Percentiles rank a stretch among this genome's conserved stretches.
Conservation (phyloP, 1,140 invertebrate species). For the Aphaenogaster rudis region DNA sequence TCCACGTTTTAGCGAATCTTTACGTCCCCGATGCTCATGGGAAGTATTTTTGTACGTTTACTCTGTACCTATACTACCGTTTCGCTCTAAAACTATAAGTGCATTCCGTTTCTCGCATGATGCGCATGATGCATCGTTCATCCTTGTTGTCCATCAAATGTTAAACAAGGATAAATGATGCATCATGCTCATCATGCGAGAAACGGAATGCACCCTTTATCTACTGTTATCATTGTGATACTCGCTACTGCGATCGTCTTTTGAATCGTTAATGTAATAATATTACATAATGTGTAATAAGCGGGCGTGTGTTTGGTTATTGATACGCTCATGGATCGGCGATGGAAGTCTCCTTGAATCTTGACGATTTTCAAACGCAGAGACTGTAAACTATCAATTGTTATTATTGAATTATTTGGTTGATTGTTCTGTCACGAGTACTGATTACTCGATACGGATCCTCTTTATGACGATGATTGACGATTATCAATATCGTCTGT, state of each 20-base stretch:
- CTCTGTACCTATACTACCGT: conserved; percentile 81
- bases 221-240: conserved; percentile 84
- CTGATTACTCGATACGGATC: conserved; percentile 17
- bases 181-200: too few relatives aligned
- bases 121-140: too few relatives aligned
- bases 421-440: conserved; percentile 59
- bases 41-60: conserved; percentile 85
- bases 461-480: conserved; percentile 58
- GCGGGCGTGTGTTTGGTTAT: conserved; percentile 68
- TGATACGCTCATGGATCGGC: conserved; percentile 55
- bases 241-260: conserved; percentile 77
- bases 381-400: conserved; percentile 39
- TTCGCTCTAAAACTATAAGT: conserved; percentile 78
- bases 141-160: too few relatives aligned
- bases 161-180: too few relatives aligned
- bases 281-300: conserved; percentile 70
- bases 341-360: conserved; percentile 63
- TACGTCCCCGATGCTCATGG: conserved; percentile 78
- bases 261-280: conserved; percentile 75
- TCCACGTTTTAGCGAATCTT: conserved; percentile 78
- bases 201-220: conserved; percentile 32
- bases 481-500: conserved; percentile 12
- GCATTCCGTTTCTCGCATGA: too few relatives aligned
- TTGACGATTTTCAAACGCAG: conserved; percentile 63
- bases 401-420: conserved; percentile 64